Base-by-base conservation (phyloP, 2,888 invertebrate species). In the Pseudolycoriella hygida region DNA sequence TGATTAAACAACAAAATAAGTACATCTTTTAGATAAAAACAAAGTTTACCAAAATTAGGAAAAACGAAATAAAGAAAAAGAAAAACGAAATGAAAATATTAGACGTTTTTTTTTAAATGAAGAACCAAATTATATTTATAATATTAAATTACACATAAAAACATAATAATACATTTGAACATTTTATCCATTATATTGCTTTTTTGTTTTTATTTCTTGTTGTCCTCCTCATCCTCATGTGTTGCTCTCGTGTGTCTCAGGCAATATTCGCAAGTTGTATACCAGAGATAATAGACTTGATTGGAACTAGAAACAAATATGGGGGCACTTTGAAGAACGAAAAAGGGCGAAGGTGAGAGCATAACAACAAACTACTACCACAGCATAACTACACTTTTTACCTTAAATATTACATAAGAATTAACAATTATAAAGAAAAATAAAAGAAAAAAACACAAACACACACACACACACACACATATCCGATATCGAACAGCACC, bases 181-280 rank as follows among this genome's bases (percentile, higher is more conserved):
- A 40, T 40, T 18, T 19, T 40, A 34, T 44, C 40, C 37, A 46
- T 46, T 40, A 31, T 14, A 40, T 32, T 44, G 44, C 37, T 43
- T 46, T 34, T 34, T 48, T 46, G 34, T 40, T 45, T 44, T 48
- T 48, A 44, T 48, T 46, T 46, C 42, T 46, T 46, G 37, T 47
- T 42, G 39, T 46, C 46, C 42, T 49, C 45, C 34, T 48, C 44
- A 44, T 39, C 49, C 47, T 42, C 34, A 39, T 48, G 48, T 49
- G 44, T 44, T 44, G 44, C 46, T 43, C 40, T 46, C 40, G 46
- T 44, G 43, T 48, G 25, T 42, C 47, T 47, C 63, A 96, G 94
- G 97, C 97, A 79, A 94, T 97, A 84, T 98, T 98, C 87, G 97
- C 97, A 78, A 94, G 93, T 84, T 96, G 94, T 84, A 94, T 98